These are phyloP conservation scores for Rhyacophila evoluta DNA, from an alignment of 2,888 invertebrate species.

Conservation along the genomic window DNA sequence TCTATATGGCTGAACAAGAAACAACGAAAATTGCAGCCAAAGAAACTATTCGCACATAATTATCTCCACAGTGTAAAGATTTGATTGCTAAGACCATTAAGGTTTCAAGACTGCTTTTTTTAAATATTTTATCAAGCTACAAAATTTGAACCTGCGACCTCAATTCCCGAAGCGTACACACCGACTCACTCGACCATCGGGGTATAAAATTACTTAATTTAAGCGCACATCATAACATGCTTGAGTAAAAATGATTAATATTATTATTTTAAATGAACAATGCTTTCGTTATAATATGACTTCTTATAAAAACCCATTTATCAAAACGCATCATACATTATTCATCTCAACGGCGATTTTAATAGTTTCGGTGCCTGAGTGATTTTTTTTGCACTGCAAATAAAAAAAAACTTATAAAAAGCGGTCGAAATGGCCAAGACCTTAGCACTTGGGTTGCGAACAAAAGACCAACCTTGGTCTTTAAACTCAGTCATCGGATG, in stretches of 20 bases:
- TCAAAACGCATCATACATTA: slow-evolving; percentile 9
- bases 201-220: no score
- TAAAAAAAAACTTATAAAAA: not conserved
- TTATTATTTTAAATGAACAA: not conserved
- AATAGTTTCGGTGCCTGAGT: not conserved
- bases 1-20: no score
- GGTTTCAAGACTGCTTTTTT: no score
- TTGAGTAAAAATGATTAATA: not conserved
- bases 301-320: not conserved
- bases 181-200: no score
- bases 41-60: no score
- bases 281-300: not conserved
- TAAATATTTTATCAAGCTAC: no score
- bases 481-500: not conserved
- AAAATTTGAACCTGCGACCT: no score
- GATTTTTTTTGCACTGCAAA: not conserved
- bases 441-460: not conserved
- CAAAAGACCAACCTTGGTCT: not conserved
- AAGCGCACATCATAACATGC: no score
- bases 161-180: no score
- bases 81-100: no score
- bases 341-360: not conserved
- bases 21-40: no score
- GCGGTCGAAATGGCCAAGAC: not conserved
- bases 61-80: no score